These are phyloP conservation scores for Engystomops pustulosus DNA, from an alignment of 2,113 vertebrate genomes.

Conservation along the genomic window DNA sequence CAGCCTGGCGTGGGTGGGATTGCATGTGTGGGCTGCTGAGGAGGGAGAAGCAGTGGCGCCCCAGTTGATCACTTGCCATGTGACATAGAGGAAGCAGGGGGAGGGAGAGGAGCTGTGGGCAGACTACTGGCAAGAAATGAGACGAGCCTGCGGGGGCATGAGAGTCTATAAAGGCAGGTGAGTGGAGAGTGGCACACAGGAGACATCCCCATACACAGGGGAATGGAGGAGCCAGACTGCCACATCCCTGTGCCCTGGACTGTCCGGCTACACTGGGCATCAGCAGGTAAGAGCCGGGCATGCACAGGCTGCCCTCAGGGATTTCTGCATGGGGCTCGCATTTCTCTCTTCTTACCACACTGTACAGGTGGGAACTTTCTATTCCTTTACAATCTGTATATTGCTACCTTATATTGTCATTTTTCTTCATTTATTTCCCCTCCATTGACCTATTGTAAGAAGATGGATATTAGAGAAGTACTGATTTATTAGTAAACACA, in stretches of 20 bases:
- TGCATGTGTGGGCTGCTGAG: slow-evolving; percentile 39
- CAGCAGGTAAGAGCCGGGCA: slow-evolving; percentile 24
- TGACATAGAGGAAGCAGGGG: slow-evolving; percentile 57
- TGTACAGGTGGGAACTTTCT: neutral
- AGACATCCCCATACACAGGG: too few relatives aligned
- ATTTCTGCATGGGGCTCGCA: slow-evolving; percentile 6
- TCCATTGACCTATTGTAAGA: neutral
- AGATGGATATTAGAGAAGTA: neutral
- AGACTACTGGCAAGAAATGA: slow-evolving; percentile 49
- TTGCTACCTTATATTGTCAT: too few relatives aligned
- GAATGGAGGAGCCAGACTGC: too few relatives aligned
- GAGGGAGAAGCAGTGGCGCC: slow-evolving; percentile 53
- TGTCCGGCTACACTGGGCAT: neutral
- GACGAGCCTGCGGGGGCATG: slow-evolving; percentile 54
- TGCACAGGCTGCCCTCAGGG: neutral
- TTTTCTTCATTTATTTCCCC: neutral
- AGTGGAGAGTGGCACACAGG: slow-evolving; percentile 39
- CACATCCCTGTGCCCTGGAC: too few relatives aligned
- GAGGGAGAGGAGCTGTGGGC: slow-evolving; percentile 54
- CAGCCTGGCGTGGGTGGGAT: slow-evolving; percentile 43
- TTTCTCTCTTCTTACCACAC: neutral
- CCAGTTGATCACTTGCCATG: slow-evolving; percentile 50
- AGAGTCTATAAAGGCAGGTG: slow-evolving; percentile 58
- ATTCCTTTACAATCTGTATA: neutral
- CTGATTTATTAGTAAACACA: neutral